A percentile compares a stretch with the other conserved stretches of the same genome.
Conservation (phyloP, 1,140 invertebrate genomes). For the Tetramorium simillimum region DNA sequence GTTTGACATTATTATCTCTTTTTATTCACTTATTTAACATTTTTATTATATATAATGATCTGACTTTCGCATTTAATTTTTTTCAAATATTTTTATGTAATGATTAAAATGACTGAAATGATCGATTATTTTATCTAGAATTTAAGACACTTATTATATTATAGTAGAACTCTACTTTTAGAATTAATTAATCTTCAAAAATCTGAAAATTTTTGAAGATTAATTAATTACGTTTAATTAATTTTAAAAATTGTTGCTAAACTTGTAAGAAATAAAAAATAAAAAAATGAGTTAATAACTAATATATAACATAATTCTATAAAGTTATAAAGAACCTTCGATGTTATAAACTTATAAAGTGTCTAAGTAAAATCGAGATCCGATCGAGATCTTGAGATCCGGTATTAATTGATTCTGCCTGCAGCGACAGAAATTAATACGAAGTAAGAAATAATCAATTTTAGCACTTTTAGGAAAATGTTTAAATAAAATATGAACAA, state of each 20-base stretch:
- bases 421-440: not conserved
- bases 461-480: not conserved
- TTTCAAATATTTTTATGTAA: not conserved
- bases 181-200: not conserved
- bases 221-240: not conserved
- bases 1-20: not conserved
- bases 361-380: not conserved
- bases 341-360: conserved; percentile 11
- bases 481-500: not conserved
- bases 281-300: not conserved
- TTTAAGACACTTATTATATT: not conserved
- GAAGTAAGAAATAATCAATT: not conserved
- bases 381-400: not conserved
- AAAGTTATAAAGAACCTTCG: not conserved
- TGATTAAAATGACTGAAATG: not conserved
- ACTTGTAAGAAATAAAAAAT: not conserved
- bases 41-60: not conserved
- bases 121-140: not conserved
- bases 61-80: not conserved
- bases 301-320: not conserved
- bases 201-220: not conserved
- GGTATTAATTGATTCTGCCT: not conserved
- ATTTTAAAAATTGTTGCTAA: not conserved
- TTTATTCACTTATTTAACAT: not conserved
- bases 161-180: not conserved